Evolutionary conservation across 2,113 vertebrate species (phyloP).

Genomic region (Tetraodon nigroviridis): DNA sequence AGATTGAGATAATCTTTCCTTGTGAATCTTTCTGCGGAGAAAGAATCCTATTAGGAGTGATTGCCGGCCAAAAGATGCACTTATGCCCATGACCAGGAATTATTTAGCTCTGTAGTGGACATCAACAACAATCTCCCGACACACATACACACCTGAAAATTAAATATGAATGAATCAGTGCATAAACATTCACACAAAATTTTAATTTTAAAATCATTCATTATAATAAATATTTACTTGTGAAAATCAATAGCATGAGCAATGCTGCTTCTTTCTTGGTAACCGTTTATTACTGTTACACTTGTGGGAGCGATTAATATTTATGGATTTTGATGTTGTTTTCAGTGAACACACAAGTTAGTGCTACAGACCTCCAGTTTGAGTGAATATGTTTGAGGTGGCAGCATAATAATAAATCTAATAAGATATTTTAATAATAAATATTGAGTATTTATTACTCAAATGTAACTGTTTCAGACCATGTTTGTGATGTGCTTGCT

Average conservation of each 20-base stretch:
- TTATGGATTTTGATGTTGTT: conserved; percentile 70
- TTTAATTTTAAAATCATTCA: conserved; percentile 70
- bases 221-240: conserved; percentile 74
- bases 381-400: no score
- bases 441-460: no score
- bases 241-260: conserved; percentile 67
- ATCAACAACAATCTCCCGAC: conserved; percentile 11
- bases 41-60: conserved; percentile 89
- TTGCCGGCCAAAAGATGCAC: conserved; percentile 84
- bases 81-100: conserved; percentile 69
- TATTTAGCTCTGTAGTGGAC: conserved; percentile 56
- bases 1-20: conserved; percentile 89
- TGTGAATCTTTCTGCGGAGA: conserved; percentile 87
- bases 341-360: conserved; percentile 39
- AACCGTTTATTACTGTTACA: conserved; percentile 75
- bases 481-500: conserved; percentile 28
- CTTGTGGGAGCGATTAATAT: conserved; percentile 73
- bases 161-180: conserved; percentile 38
- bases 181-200: conserved; percentile 40
- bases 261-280: conserved; percentile 46
- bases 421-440: no score
- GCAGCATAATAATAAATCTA: no score
- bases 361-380: background rate
- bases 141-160: conserved; percentile 11
- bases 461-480: conserved; percentile 1